These are phyloP conservation scores for Odobenus rosmarus DNA, from an alignment of 2,113 vertebrate genomes.

Conservation along the genomic window DNA sequence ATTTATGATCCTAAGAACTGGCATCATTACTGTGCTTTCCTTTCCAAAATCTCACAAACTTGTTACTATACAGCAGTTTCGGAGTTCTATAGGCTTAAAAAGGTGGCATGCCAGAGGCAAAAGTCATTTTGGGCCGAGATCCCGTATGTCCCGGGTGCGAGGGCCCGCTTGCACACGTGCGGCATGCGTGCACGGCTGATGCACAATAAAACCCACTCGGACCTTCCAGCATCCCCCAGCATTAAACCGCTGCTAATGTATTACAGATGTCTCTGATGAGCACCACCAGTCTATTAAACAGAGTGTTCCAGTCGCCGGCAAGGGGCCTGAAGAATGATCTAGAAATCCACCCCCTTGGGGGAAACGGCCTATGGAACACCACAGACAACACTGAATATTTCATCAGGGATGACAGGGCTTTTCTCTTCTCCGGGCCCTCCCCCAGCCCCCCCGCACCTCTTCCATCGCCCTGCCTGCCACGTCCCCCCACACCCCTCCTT, in stretches of 20 bases:
- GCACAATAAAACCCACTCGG: background rate
- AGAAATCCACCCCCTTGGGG: background rate
- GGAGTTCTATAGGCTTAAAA: slow-evolving; percentile 52
- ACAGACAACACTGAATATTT: slow-evolving; percentile 84
- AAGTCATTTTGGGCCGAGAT: background rate
- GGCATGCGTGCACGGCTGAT: fast-evolving
- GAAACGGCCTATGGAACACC: slow-evolving; percentile 47
- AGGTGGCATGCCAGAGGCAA: slow-evolving; percentile 34
- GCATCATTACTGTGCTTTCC: slow-evolving; percentile 76
- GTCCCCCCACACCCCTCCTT: background rate
- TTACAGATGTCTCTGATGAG: background rate
- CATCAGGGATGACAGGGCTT: slow-evolving; percentile 86
- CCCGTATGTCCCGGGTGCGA: fast-evolving
- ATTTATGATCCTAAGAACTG: slow-evolving; percentile 86
- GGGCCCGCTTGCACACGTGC: background rate
- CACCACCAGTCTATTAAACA: slow-evolving; percentile 21
- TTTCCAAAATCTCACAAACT: slow-evolving; percentile 80
- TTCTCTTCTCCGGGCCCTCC: background rate
- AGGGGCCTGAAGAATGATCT: slow-evolving; percentile 26
- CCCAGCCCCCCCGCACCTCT: background rate
- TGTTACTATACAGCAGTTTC: slow-evolving; percentile 58
- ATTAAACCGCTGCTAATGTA: background rate
- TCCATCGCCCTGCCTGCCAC: slow-evolving; percentile 50
- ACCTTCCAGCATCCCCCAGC: background rate
- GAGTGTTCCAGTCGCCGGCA: background rate